Conservation (phyloP, 2,797 vertebrate species). For the Pipistrellus pygmaeus region DNA sequence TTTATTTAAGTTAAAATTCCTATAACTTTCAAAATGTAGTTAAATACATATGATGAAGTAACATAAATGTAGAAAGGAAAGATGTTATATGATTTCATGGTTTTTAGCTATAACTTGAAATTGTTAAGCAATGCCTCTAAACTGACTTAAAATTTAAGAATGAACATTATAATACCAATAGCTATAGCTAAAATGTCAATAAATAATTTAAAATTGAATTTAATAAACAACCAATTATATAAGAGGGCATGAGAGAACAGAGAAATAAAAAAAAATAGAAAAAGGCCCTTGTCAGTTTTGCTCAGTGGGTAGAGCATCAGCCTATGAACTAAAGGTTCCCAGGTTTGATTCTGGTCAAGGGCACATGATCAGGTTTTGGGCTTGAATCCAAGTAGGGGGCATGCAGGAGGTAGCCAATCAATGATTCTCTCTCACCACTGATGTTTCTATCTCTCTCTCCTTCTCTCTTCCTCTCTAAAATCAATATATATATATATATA, state of each 20-base stretch:
- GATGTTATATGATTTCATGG: neutral
- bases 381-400: no score
- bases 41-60: neutral
- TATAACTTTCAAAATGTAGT: neutral
- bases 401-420: no score
- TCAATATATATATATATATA: no score
- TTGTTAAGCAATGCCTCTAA: neutral
- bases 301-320: no score
- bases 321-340: no score
- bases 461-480: no score
- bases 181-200: neutral
- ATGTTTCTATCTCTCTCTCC: no score
- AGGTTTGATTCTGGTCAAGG: no score
- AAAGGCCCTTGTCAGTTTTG: no score
- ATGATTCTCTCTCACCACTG: no score
- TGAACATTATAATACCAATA: neutral
- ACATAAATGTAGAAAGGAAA: neutral
- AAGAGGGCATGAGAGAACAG: neutral
- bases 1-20: neutral
- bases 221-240: neutral
- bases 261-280: neutral
- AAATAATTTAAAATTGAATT: neutral
- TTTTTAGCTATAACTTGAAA: neutral
- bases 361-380: no score
- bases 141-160: neutral